Evolutionary conservation across 1,140 invertebrate genomes (phyloP).

Genomic region (Augochlora pura): DNA sequence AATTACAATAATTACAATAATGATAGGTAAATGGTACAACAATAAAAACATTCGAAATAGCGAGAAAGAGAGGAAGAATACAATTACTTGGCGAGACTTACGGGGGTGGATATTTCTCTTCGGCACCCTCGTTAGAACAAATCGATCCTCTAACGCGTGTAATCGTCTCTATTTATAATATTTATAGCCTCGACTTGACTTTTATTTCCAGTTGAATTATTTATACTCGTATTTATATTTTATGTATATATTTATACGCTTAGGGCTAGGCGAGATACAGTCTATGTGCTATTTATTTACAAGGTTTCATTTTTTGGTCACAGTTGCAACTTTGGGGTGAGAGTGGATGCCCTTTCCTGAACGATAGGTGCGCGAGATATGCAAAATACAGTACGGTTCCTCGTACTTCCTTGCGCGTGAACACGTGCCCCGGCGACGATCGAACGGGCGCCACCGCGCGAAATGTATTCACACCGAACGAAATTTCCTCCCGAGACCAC

Average conservation of each 20-base stretch:
- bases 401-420: conserved; percentile 54
- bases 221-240: conserved; percentile 67
- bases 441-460: conserved; percentile 9
- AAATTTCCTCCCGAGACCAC: not conserved
- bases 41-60: conserved; percentile 75
- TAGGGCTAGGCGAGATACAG: conserved; percentile 69
- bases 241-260: conserved; percentile 73
- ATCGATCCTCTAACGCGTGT: conserved; percentile 20
- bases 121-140: conserved; percentile 21
- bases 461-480: too few species aligned
- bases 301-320: conserved; percentile 70
- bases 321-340: conserved; percentile 65
- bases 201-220: conserved; percentile 25
- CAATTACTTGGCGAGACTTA: conserved; percentile 63
- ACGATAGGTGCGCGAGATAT: conserved; percentile 68
- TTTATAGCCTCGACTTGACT: conserved; percentile 68
- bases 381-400: conserved; percentile 70
- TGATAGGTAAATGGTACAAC: conserved; percentile 76
- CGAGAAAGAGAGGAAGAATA: conserved; percentile 70
- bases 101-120: conserved; percentile 29
- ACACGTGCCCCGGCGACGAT: conserved; percentile 41
- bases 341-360: conserved; percentile 50
- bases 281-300: conserved; percentile 76
- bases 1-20: conserved; percentile 81
- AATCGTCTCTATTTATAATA: conserved; percentile 66